phyloP scores from a whole-genome alignment of 2,888 invertebrate genomes.

The Tillus elongatus region DNA sequence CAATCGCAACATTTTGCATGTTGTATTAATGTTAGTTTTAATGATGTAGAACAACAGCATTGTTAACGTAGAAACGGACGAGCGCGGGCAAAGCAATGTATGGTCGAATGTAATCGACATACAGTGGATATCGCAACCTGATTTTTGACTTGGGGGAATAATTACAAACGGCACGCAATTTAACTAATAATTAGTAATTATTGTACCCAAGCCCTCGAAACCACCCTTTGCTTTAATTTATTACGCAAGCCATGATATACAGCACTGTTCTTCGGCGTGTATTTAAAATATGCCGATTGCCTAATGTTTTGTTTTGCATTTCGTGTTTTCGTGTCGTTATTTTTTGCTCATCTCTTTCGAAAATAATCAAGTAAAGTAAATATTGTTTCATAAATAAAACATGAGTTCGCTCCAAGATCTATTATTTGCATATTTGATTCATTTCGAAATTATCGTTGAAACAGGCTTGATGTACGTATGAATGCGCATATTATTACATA shows the following conservation, averaged over 20 bases:
- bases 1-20: constrained; percentile 26
- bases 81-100: too few species aligned
- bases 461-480: too few species aligned
- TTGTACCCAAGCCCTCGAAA: constrained; percentile 23
- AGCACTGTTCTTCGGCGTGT: too few species aligned
- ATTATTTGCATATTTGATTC: constrained; percentile 43
- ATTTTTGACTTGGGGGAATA: constrained; percentile 34
- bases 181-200: constrained; percentile 37
- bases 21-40: too few species aligned
- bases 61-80: too few species aligned
- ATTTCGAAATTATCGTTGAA: too few species aligned
- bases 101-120: too few species aligned
- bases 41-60: constrained; percentile 19
- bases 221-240: constrained; percentile 27
- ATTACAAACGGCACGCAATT: constrained; percentile 38
- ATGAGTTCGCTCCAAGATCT: constrained; percentile 39
- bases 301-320: constrained; percentile 29
- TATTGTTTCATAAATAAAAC: constrained; percentile 43
- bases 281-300: too few species aligned
- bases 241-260: too few species aligned
- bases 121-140: too few species aligned
- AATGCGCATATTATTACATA: too few species aligned
- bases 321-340: constrained; percentile 37
- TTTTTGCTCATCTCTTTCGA: constrained; percentile 28
- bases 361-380: constrained; percentile 43